phyloP scores from a whole-genome alignment of 2,888 invertebrate species.

The Apamea anceps region DNA sequence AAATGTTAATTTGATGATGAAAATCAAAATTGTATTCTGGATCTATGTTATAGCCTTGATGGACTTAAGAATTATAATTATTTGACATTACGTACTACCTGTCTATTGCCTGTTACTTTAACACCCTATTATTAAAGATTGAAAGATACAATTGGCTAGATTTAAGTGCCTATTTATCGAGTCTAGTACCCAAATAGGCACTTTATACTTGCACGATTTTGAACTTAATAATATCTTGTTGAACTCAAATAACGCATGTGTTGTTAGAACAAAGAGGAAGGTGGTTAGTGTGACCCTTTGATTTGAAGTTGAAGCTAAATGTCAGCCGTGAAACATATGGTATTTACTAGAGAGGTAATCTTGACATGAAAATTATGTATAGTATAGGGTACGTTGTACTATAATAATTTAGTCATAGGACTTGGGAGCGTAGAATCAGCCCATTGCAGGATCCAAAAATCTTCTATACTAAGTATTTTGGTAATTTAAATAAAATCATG shows the following conservation, averaged over 20 bases:
- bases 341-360: neutral
- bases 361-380: neutral
- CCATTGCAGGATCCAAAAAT: too few relatives aligned
- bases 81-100: slow-evolving; percentile 12
- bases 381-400: neutral
- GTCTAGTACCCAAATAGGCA: slow-evolving; percentile 17
- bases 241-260: slow-evolving; percentile 18
- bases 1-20: neutral
- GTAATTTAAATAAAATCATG: neutral
- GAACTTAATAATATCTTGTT: slow-evolving; percentile 48
- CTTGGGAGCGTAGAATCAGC: neutral
- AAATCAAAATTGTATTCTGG: neutral
- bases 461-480: neutral
- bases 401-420: neutral
- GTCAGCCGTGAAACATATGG: slow-evolving; percentile 32
- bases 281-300: neutral
- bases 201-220: slow-evolving; percentile 48
- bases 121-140: slow-evolving; percentile 38
- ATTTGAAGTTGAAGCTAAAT: slow-evolving; percentile 34
- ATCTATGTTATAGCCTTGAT: neutral
- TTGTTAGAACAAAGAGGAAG: slow-evolving; percentile 31
- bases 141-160: slow-evolving; percentile 31
- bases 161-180: slow-evolving; percentile 23
- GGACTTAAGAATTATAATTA: neutral
- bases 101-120: neutral